Evolutionary conservation across 2,797 vertebrate species (phyloP).

Genomic region (Mergus octosetaceus): DNA sequence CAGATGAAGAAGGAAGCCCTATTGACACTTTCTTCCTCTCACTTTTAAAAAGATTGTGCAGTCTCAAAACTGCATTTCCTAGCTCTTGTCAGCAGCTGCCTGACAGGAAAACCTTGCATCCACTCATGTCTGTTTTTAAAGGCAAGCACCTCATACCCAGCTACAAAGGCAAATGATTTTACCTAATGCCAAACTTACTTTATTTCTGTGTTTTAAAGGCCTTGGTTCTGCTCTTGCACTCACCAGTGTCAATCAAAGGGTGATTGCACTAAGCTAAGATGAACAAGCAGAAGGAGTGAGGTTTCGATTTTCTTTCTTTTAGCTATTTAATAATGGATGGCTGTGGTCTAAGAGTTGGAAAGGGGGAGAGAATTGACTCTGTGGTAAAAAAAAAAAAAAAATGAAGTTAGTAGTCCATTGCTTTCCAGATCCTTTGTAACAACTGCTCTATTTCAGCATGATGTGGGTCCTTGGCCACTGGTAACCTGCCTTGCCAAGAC

Average conservation of each 20-base stretch:
- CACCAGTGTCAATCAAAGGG: background rate
- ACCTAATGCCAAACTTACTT: background rate
- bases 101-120: background rate
- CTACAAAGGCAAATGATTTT: background rate
- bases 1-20: background rate
- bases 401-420: fast-evolving
- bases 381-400: background rate
- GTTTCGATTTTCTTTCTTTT: background rate
- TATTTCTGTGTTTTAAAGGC: background rate
- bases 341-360: background rate
- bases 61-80: background rate
- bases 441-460: background rate
- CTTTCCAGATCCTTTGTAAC: background rate
- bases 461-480: background rate
- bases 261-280: background rate
- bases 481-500: background rate
- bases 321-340: background rate
- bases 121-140: background rate
- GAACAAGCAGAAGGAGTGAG: background rate
- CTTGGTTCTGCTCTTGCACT: background rate
- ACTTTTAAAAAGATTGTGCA: background rate
- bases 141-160: fast-evolving
- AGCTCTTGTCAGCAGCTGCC: background rate
- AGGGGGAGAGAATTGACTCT: background rate
- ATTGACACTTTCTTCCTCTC: background rate